Conservation (phyloP, 1,140 invertebrate genomes). For the Amphibalanus amphitrite region DNA sequence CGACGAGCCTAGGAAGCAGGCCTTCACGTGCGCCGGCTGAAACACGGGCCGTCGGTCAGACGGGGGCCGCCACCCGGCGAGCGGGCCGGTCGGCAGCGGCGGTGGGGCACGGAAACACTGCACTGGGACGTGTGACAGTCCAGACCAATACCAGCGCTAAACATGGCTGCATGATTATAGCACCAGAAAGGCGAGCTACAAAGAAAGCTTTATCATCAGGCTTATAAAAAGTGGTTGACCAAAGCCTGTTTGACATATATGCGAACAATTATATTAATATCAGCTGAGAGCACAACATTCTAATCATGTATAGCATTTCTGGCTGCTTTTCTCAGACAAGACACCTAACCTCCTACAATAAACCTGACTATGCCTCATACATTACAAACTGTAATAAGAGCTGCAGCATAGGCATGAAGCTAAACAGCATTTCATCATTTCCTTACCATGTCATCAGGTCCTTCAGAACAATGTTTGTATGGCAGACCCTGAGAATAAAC, state of each 20-base stretch:
- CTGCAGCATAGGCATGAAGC: conserved; percentile 7
- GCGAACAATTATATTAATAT: too few species aligned
- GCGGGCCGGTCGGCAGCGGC: background rate
- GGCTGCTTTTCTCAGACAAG: too few species aligned
- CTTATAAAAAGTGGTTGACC: too few species aligned
- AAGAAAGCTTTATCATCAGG: too few species aligned
- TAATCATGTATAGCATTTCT: too few species aligned
- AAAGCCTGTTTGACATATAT: too few species aligned
- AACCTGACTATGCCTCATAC: too few species aligned
- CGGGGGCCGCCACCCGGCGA: conserved; percentile 2
- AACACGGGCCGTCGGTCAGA: background rate
- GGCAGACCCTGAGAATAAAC: conserved; percentile 45
- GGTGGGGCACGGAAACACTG: background rate
- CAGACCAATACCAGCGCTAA: background rate
- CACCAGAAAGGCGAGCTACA: conserved; percentile 4
- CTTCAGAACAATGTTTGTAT: conserved; percentile 91
- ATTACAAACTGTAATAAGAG: too few species aligned
- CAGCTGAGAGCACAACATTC: too few species aligned
- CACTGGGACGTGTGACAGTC: background rate
- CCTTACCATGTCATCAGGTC: conserved; percentile 92
- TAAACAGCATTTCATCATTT: conserved; percentile 15
- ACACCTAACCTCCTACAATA: too few species aligned
- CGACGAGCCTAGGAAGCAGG: conserved; percentile 86
- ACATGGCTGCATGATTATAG: background rate
- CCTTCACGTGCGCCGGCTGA: conserved; percentile 94